phyloP scores from a whole-genome alignment of 2,113 vertebrate species.

The Scytalopus superciliaris region DNA sequence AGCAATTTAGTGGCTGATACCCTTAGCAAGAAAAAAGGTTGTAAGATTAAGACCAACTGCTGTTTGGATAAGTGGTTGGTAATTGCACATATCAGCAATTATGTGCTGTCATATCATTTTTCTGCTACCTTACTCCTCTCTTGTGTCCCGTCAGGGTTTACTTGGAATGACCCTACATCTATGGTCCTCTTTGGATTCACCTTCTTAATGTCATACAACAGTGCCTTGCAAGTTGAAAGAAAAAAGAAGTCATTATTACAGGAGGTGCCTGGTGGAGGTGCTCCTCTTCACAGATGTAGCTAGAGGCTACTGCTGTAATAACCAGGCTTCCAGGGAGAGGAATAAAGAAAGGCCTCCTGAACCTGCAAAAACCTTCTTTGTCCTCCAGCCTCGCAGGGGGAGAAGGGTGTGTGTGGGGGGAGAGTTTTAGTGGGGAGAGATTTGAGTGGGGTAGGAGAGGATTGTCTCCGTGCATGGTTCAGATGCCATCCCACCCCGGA shows the following conservation, averaged over 20 bases:
- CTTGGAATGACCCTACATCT: constrained; percentile 86
- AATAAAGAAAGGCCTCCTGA: constrained; percentile 24
- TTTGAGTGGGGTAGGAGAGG: background rate
- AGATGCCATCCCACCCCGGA: rapidly evolving
- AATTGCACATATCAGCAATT: constrained; percentile 83
- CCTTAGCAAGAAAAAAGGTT: constrained; percentile 81
- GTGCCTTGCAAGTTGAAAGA: constrained; percentile 72
- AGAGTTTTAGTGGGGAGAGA: background rate
- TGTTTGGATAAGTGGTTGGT: constrained; percentile 84
- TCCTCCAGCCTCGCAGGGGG: background rate
- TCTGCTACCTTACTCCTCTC: constrained; percentile 87
- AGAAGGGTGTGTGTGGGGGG: background rate
- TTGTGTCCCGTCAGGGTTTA: constrained; percentile 85
- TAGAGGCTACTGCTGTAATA: constrained; percentile 52
- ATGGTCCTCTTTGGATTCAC: constrained; percentile 87
- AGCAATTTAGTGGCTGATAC: constrained; percentile 84
- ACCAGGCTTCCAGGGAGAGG: constrained; percentile 15
- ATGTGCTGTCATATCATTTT: constrained; percentile 71
- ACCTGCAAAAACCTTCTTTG: background rate
- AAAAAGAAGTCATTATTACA: constrained; percentile 41
- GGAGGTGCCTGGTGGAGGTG: constrained; percentile 40
- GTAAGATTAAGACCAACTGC: constrained; percentile 84
- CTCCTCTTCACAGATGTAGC: constrained; percentile 35
- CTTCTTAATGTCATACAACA: constrained; percentile 82
- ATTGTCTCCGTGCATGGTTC: rapidly evolving